These are phyloP conservation scores for Phasia obesa DNA, from an alignment of 2,888 invertebrate genomes.

Conservation along the genomic window DNA sequence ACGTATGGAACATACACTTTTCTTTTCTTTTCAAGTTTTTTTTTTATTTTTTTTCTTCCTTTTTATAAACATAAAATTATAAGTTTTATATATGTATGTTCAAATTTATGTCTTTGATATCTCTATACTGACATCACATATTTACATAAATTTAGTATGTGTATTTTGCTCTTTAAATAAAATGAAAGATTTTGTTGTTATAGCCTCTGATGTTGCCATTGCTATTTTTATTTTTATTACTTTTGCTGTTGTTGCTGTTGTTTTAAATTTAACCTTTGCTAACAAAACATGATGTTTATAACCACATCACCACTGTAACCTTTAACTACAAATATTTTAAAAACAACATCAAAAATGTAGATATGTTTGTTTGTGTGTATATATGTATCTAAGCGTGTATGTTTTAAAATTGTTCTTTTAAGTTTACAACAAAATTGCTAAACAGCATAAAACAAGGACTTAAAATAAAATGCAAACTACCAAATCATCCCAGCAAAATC, in stretches of 20 bases:
- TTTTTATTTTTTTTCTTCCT: conserved; percentile 30
- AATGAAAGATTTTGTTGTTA: conserved; percentile 37
- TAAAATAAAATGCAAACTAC: conserved; percentile 65
- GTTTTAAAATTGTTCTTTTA: conserved; percentile 64
- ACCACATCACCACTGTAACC: no score
- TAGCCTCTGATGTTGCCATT: conserved; percentile 28
- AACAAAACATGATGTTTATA: conserved; percentile 64
- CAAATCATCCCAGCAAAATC: no score
- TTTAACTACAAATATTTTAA: no score
- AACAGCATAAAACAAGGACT: conserved; percentile 64
- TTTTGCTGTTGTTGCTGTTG: conserved; percentile 20
- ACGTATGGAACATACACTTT: conserved; percentile 37
- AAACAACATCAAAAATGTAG: no score
- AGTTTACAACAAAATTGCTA: conserved; percentile 70
- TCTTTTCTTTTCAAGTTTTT: conserved; percentile 31
- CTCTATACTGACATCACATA: no score
- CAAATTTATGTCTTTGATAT: conserved; percentile 33
- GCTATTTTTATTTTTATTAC: conserved; percentile 18
- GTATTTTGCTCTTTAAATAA: conserved; percentile 39
- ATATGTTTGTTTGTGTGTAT: neutral
- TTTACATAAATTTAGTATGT: neutral
- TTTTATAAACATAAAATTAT: conserved; percentile 54
- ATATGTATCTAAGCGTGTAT: no score
- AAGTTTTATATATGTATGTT: conserved; percentile 56
- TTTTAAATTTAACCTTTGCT: conserved; percentile 65